Percentiles rank a stretch among this genome's conserved stretches.
Evolutionary conservation across 2,888 invertebrate genomes (phyloP).

Genomic region (Phengaris alcon): DNA sequence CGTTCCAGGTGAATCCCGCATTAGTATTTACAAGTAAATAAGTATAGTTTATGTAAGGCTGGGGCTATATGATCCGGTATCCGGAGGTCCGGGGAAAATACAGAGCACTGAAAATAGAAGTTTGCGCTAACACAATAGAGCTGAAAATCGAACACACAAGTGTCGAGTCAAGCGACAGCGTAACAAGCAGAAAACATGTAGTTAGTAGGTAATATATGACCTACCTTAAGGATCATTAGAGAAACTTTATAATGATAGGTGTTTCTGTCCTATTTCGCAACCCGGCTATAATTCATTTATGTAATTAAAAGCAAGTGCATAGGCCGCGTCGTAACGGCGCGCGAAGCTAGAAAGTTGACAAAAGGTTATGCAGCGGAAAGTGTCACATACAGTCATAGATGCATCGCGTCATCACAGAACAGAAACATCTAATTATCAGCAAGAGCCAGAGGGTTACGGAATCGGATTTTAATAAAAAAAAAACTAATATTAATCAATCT

Average conservation of each 20-base stretch:
- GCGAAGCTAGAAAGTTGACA: slow-evolving; percentile 8
- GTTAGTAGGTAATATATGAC: no score
- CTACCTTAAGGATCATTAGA: neutral
- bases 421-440: neutral
- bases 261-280: neutral
- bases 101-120: no score
- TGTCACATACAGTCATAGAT: neutral
- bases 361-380: neutral
- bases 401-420: neutral
- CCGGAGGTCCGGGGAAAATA: no score
- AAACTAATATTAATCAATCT: neutral
- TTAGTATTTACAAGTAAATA: no score
- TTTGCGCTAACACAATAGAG: no score
- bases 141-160: no score
- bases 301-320: slow-evolving; percentile 31
- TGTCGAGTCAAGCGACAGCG: no score
- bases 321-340: slow-evolving; percentile 30
- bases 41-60: no score
- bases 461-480: neutral
- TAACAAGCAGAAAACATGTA: no score
- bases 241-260: neutral
- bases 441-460: neutral
- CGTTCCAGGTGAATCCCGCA: no score
- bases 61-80: no score
- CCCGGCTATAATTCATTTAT: slow-evolving; percentile 29